phyloP scores from a whole-genome alignment of 1,140 invertebrate species.

The Drosophila pruinosa region DNA sequence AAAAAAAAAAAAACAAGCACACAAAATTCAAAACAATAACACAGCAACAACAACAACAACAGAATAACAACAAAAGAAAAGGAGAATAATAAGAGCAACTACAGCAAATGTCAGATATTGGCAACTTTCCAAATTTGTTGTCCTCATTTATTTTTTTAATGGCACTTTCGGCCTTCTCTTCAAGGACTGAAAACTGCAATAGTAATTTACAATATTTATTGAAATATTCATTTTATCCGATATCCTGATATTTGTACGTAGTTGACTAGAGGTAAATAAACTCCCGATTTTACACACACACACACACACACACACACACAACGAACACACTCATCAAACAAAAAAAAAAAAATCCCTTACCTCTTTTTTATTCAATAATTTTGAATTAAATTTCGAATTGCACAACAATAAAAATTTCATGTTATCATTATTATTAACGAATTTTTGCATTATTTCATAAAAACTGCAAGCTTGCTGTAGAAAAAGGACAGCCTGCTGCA shows the following conservation, averaged over 20 bases:
- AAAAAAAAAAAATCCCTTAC: background rate
- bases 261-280: conserved; percentile 1
- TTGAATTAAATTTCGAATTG: conserved; percentile 7
- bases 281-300: background rate
- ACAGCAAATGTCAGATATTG: conserved; percentile 12
- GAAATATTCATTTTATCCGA: background rate
- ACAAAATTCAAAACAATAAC: background rate
- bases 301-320: background rate
- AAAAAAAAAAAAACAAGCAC: background rate
- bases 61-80: background rate
- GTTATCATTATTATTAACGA: conserved; percentile 19
- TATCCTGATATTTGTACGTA: conserved; percentile 6
- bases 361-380: background rate
- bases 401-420: conserved; percentile 16
- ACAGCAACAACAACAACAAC: background rate
- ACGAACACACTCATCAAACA: background rate
- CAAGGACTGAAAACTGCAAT: background rate
- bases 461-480: background rate
- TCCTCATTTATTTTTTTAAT: background rate
- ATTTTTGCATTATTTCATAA: conserved; percentile 18
- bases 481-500: background rate
- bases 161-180: background rate
- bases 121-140: too few species aligned
- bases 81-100: background rate
- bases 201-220: background rate